Evolutionary conservation across 53 echinoderm and acorn worm species (phyloP), one percentile per base, ranked within the genome.

Genomic region (Henricia sp.): DNA sequence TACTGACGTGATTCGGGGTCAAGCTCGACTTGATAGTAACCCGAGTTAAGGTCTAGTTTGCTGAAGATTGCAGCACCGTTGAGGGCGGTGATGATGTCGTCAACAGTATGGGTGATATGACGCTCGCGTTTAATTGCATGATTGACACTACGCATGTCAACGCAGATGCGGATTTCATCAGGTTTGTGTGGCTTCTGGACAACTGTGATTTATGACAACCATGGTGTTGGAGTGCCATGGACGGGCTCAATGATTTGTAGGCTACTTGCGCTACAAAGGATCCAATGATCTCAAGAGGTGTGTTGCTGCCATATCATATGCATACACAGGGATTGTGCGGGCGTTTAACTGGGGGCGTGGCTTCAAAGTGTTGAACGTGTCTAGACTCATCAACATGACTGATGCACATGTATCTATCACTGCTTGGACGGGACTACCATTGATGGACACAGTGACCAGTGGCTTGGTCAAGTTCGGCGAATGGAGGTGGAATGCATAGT

Each of bases 21-120:
- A 4, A 92, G 77, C 44, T 84, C 65, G 17, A 92, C 51, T 37
- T 92, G 92, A 53, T 88, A 88, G 41, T 88, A 88, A 1, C 84
- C 88, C n/a, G n/a, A n/a, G n/a, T n/a, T n/a, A n/a, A n/a, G n/a
- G n/a, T n/a, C n/a, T n/a, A n/a, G n/a, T n/a, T n/a, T n/a, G n/a
- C n/a, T n/a, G n/a, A n/a, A n/a, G n/a, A n/a, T n/a, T n/a, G n/a
- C n/a, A n/a, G n/a, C n/a, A n/a, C n/a, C n/a, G n/a, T n/a, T n/a
- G n/a, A n/a, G n/a, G n/a, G n/a, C n/a, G n/a, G n/a, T n/a, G 58
- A 71, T 69, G 70, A 87, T 52, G 52, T 17, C 57, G 23, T 57
- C 17, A 19, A 5, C 34, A 11, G 32, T 55, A 20, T 8, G 13
- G 21, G 13, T 16, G 56, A 55, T 55, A 23, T 46, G 48, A 46